Evolutionary conservation across 2,113 vertebrate genomes (phyloP), one percentile per base, ranked within the genome.

Genomic region (Ellobius talpinus): DNA sequence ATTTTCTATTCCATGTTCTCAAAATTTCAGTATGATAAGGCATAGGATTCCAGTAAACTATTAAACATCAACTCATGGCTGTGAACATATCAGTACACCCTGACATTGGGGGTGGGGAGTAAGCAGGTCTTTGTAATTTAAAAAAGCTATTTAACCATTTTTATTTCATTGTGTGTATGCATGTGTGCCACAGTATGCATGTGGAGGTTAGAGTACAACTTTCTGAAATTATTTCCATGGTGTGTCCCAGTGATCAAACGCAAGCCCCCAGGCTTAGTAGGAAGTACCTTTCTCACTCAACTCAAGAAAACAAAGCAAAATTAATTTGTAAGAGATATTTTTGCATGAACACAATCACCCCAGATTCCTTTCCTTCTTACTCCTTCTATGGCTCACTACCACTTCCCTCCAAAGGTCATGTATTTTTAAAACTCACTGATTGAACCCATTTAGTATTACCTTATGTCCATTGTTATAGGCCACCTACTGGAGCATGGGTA

Each of bases 1-100:
- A 52, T 55, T 55, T 39, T 81, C 74, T 84, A 86, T 19, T 94
- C 29, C 36, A 55, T 93, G 50, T 88, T 95, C 42, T 45, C 66
- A 86, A 86, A 61, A 77, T 94, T 63, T 81, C 42, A 91, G 17
- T 61, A 93, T 74, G 61, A 84, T 95, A 39, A 61, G 91, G n/a
- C 47, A 66, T 86, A 90, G 55, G 47, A 39, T 95, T 39, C 76
- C 17, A 73, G 55, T 79, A 85, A 94, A 92, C 26, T 33, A 77
- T 79, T 92, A 68, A 87, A 86, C n/a, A 90, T 63, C 74, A 36
- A 79, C 19, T 86, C n/a, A 21, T 90, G 19, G 93, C 55, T 95
- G 52, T 89, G n/a, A 33, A 77, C 19, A 73, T 24, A 68, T 36
- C 61, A 88, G 77, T 50, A 76, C 74, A 77, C 10, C 61, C 73